Base-by-base conservation (phyloP, 2,888 invertebrate species). In the Drosophila birchii region DNA sequence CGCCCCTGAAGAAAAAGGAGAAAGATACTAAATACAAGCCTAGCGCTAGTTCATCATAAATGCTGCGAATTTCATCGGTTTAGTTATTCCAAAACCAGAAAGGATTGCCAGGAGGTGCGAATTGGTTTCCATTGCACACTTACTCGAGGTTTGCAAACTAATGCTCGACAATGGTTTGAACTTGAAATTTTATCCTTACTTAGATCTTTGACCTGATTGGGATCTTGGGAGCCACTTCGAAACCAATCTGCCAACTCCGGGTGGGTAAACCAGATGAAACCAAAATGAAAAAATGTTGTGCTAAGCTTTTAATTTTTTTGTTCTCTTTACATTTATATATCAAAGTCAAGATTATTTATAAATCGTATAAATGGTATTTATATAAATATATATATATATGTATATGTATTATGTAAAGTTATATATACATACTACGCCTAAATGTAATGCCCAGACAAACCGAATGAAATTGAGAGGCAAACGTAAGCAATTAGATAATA, bases 301-400 rank as follows among this genome's bases (percentile, higher is more conserved):
- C 78, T 74, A 88, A 78, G 89, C 88, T 86, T 89, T 76, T 77
- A 67, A 73, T 39, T 78, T n/a, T 80, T 77, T 36, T 60, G 79
- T 88, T 88, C 72, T 58, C 56, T 68, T 74, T 44, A 70, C 63
- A 76, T 61, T 73, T 70, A 73, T 73, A 71, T 78, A 81, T 63
- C 38, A 74, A 87, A 72, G 57, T 76, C 57, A 69, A 64, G 69
- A 78, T 85, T 82, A 76, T 82, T 76, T 81, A 72, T 80, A 78
- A 66, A 70, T 51, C 61, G 49, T 58, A 82, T 60, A 72, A 75
- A 80, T 66, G 73, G 78, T 62, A 79, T 79, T 81, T 76, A 88
- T 76, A 76, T 67, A 75, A 70, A 62, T 60, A 79, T 67, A 75
- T 73, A 62, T 60, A 79, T 73, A 59, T 62, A 80, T 75, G 75